Evolutionary conservation across 2,797 vertebrate species (phyloP), one percentile per base, ranked within the genome.

Genomic region (Oreochromis grahami): DNA sequence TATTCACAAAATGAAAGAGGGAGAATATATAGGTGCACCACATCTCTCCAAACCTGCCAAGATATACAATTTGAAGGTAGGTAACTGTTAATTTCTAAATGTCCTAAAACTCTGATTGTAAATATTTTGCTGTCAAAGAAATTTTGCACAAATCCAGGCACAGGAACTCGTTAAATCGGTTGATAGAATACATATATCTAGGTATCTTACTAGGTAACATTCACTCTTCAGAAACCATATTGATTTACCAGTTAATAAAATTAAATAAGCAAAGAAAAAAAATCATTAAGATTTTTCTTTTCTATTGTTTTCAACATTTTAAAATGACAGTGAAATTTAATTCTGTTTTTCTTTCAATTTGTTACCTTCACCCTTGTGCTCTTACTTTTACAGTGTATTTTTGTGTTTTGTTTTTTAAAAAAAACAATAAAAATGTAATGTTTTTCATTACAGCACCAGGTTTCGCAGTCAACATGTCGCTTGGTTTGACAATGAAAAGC

Each of bases 1-100:
- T 26, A 70, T 26, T 45, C 65, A 45, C 21, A 45, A 70, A 70
- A 45, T 17, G 14, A 3, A 1, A 78, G 90, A 89, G n/a, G 96
- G 95, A 1, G 53, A 52, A 83, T 96, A 65, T 95, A 89, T 26
- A 21, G 1, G 0, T 96, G 96, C 78, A 5, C 26, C 6, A 6
- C 3, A 15, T 68, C n/a, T 24, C 0, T 13, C 3, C 1, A 6
- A 0, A 4, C 7, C 6, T 96, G 95, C 15, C 2, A 17, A 19
- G 6, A 0, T 13, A 2, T 80, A 4, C 1, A 1, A 1, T 0
- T 24, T 26, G 0, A 2, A 74, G 58, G 96, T 96, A 86, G 55
- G 80, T 9, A 77, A 55, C 11, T 8, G 3, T 65, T 77, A 2
- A 36, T 82, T 52, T 52, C 50, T 52, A 52, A 52, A 52, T 52